Evolutionary conservation across 1,140 invertebrate genomes (phyloP), one percentile per base, ranked within the genome.

Genomic region (Pygmarrhopalites habei): DNA sequence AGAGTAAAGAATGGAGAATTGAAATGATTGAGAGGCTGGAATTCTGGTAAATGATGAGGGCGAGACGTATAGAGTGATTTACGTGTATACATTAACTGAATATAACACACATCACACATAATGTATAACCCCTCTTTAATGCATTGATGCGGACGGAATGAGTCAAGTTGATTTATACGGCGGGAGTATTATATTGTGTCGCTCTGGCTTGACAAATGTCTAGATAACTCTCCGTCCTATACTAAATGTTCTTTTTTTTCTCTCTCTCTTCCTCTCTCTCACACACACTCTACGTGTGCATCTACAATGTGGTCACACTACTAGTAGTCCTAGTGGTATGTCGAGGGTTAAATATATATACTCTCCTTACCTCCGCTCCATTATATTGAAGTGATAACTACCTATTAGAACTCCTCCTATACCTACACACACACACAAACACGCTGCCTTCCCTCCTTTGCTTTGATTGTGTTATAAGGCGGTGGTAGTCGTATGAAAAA

Each of bases 81-180:
- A 59, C 46, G 57, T 41, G 46, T n/a, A 47, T 15, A 59, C 57
- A 59, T 59, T 59, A 59, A n/a, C n/a, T n/a, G n/a, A n/a, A n/a
- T n/a, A n/a, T n/a, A n/a, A n/a, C n/a, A n/a, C n/a, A n/a, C n/a
- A n/a, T n/a, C n/a, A n/a, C n/a, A n/a, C n/a, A n/a, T n/a, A n/a
- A n/a, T n/a, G n/a, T n/a, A n/a, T n/a, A n/a, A n/a, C n/a, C n/a
- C n/a, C n/a, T n/a, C n/a, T n/a, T n/a, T n/a, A 35, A 59, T 59
- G 57, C 39, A 59, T 43, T 46, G 57, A 59, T 47, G 43, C 26
- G 57, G 39, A n/a, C 39, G 32, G 39, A 44, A 28, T 14, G 39
- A 59, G 35, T 25, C 35, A 47, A 44, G 21, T 12, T 56, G 53
- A 56, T 56, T 59, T 59, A 59, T 59, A 30, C 19, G 3, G 35